phyloP scores from a whole-genome alignment of 1,140 invertebrate species.

The Monochamus saltuarius region DNA sequence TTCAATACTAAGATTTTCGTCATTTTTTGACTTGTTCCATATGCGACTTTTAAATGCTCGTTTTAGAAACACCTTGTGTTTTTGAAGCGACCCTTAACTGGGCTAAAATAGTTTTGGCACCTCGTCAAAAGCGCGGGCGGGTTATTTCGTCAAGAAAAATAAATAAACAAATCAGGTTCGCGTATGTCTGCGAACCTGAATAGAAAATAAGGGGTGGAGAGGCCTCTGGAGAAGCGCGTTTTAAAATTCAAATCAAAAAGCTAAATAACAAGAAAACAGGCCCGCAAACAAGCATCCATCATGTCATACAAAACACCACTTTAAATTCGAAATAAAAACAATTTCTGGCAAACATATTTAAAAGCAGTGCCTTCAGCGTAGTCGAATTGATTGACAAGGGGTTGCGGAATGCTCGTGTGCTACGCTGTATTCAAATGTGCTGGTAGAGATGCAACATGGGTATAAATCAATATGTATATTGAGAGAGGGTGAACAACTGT shows the following conservation, averaged over 20 bases:
- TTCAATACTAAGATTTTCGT: too few relatives aligned
- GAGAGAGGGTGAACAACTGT: constrained; percentile 39
- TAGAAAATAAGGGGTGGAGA: background rate
- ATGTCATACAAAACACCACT: constrained; percentile 46
- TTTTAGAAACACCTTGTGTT: too few relatives aligned
- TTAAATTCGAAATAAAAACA: constrained; percentile 50
- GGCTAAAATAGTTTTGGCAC: background rate
- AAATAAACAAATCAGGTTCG: constrained; percentile 6
- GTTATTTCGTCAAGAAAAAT: background rate
- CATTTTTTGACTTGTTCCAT: too few relatives aligned
- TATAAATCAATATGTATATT: constrained; percentile 40
- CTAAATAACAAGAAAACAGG: constrained; percentile 45
- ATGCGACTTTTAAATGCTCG: too few relatives aligned
- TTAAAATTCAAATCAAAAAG: constrained; percentile 44
- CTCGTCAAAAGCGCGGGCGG: background rate
- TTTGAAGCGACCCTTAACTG: background rate
- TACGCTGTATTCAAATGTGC: constrained; percentile 35
- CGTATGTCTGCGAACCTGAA: background rate
- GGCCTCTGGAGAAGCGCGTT: constrained; percentile 29
- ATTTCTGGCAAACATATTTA: constrained; percentile 50
- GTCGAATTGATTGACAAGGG: constrained; percentile 44
- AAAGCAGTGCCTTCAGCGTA: constrained; percentile 44
- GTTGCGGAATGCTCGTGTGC: constrained; percentile 14
- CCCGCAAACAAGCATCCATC: constrained; percentile 44
- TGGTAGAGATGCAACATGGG: constrained; percentile 32